Conservation (phyloP, 1,140 invertebrate species). For the Rhagoletis pomonella region DNA sequence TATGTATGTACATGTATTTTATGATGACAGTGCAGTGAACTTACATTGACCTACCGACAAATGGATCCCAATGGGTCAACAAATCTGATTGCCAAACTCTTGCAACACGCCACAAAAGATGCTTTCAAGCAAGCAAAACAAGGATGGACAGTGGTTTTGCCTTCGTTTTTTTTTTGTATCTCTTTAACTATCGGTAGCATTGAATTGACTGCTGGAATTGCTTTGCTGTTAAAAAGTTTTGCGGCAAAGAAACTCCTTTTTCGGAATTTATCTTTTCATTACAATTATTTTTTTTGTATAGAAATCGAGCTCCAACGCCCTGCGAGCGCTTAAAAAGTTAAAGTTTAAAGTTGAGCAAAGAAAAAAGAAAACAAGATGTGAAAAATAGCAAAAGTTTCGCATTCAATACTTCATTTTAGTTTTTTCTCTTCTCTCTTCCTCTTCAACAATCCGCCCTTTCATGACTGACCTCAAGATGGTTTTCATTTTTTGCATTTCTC, state of each 20-base stretch:
- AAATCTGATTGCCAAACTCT: neutral
- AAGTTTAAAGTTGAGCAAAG: slow-evolving; percentile 13
- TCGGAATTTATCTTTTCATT: neutral
- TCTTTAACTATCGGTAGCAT: neutral
- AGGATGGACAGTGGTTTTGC: neutral
- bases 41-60: slow-evolving; percentile 37
- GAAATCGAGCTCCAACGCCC: neutral
- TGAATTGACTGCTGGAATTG: neutral
- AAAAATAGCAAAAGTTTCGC: slow-evolving; percentile 1
- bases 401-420: neutral
- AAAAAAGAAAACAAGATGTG: neutral
- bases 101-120: neutral
- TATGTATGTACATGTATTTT: neutral
- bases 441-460: neutral
- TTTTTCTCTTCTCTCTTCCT: neutral
- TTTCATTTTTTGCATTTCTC: neutral
- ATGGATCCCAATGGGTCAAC: slow-evolving; percentile 34
- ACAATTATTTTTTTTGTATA: neutral
- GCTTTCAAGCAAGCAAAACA: neutral
- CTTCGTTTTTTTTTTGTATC: neutral
- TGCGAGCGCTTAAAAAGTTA: slow-evolving; percentile 37
- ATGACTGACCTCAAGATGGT: slow-evolving; percentile 4
- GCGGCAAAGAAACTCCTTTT: neutral
- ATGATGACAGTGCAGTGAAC: slow-evolving; percentile 6
- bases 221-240: slow-evolving; percentile 22